phyloP scores from a whole-genome alignment of 1,140 invertebrate genomes.

The Drosophila dunni region DNA sequence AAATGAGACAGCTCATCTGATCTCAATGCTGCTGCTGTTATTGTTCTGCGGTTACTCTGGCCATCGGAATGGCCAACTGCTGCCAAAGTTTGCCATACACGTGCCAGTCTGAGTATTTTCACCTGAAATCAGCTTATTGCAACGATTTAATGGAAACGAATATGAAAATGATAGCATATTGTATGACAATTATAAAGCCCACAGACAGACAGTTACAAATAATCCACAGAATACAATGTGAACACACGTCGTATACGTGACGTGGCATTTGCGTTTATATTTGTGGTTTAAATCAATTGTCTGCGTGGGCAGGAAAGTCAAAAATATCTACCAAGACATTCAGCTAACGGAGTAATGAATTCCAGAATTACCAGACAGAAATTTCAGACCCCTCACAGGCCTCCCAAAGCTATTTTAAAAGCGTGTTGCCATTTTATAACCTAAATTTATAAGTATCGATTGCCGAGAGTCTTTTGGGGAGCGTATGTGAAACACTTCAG shows the following conservation, averaged over 20 bases:
- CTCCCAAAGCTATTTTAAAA: conserved; percentile 54
- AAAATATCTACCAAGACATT: conserved; percentile 1
- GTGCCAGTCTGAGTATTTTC: conserved; percentile 17
- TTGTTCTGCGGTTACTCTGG: neutral
- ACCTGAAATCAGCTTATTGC: conserved; percentile 28
- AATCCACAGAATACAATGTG: conserved; percentile 10
- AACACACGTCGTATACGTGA: conserved; percentile 31
- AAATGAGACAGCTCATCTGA: conserved; percentile 49
- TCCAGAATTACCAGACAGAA: conserved; percentile 10
- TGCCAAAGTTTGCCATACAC: conserved; percentile 48
- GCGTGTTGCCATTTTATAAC: conserved; percentile 57
- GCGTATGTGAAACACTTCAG: conserved; percentile 61
- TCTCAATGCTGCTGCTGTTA: conserved; percentile 17
- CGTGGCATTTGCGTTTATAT: conserved; percentile 17
- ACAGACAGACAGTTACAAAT: conserved; percentile 2
- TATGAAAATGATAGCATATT: conserved; percentile 9
- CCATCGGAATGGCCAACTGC: conserved; percentile 30
- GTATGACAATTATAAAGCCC: conserved; percentile 49
- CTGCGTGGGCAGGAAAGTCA: conserved; percentile 1
- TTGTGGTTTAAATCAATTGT: conserved; percentile 21
- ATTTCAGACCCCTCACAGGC: neutral
- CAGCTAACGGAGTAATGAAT: conserved; percentile 8
- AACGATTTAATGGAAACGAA: conserved; percentile 1
- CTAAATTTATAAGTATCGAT: conserved; percentile 74
- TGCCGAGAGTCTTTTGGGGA: conserved; percentile 16